phyloP scores from a whole-genome alignment of 2,888 invertebrate species.

The Psococerastis gibbosa region DNA sequence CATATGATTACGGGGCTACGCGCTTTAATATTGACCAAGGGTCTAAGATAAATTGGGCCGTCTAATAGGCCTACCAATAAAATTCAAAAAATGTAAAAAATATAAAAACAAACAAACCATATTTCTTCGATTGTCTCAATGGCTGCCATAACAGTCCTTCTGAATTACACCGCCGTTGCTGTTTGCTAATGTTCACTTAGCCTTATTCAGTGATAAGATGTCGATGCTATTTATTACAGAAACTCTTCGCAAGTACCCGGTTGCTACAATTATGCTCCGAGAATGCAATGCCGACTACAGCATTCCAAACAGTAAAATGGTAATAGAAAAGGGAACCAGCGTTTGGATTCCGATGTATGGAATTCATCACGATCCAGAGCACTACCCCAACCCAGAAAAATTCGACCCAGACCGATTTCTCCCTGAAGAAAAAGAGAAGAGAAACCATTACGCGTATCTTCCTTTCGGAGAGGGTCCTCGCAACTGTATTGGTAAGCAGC shows the following conservation, averaged over 20 bases:
- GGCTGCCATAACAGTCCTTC: too few species aligned
- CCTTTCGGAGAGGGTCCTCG: constrained; percentile 30
- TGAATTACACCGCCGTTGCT: too few species aligned
- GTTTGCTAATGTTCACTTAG: too few species aligned
- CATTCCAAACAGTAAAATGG: constrained; percentile 24
- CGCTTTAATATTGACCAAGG: too few species aligned
- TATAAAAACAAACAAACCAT: too few species aligned
- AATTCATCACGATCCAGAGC: constrained; percentile 27
- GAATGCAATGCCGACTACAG: constrained; percentile 23
- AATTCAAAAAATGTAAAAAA: too few species aligned
- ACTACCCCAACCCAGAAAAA: constrained; percentile 27
- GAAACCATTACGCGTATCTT: constrained; percentile 24
- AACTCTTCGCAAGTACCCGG: constrained; percentile 29
- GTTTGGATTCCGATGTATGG: constrained; percentile 24
- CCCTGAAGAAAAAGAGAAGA: constrained; percentile 21
- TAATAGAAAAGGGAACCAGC: constrained; percentile 23
- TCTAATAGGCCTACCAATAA: too few species aligned
- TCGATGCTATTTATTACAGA: constrained; percentile 23
- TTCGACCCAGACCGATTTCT: constrained; percentile 32
- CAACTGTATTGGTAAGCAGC: constrained; percentile 27
- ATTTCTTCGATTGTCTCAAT: too few species aligned
- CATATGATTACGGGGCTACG: too few species aligned
- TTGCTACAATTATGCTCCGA: constrained; percentile 26
- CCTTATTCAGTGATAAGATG: too few species aligned
- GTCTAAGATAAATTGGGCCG: too few species aligned